Percentiles rank a stretch among this genome's conserved stretches.
phyloP scores from a whole-genome alignment of 2,888 invertebrate species.

The Ormyrus labotus region DNA sequence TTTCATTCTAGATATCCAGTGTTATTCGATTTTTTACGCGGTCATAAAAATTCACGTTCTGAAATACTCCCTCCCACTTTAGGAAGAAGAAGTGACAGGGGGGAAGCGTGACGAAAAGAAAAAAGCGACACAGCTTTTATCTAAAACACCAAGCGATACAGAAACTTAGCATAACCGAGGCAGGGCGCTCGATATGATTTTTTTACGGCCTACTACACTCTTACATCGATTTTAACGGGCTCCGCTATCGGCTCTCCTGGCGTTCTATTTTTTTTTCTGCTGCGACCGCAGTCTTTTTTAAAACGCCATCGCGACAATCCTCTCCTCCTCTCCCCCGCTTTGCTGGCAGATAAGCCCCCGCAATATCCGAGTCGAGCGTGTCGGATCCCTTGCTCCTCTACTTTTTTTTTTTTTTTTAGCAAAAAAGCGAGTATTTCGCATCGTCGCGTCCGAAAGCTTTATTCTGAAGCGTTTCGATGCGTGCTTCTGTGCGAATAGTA shows the following conservation, averaged over 20 bases:
- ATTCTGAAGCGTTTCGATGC: neutral
- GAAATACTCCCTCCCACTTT: neutral
- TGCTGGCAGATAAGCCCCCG: constrained; percentile 42
- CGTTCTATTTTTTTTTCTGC: constrained; percentile 39
- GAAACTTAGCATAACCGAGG: constrained; percentile 36
- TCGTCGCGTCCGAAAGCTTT: neutral
- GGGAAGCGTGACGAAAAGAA: neutral
- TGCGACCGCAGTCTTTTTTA: constrained; percentile 50
- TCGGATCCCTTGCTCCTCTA: neutral
- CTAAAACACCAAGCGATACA: constrained; percentile 8
- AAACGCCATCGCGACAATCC: constrained; percentile 21
- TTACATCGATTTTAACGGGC: constrained; percentile 49
- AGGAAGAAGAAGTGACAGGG: too few relatives aligned
- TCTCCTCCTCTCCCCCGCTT: constrained; percentile 13
- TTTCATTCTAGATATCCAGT: neutral
- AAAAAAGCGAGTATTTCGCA: constrained; percentile 6
- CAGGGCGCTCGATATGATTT: constrained; percentile 2
- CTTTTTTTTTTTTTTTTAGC: constrained; percentile 8
- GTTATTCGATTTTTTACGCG: neutral
- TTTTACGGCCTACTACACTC: constrained; percentile 39
- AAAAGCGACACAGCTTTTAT: constrained; percentile 10
- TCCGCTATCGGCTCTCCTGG: neutral
- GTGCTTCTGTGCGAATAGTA: neutral
- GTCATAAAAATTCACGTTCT: constrained; percentile 9
- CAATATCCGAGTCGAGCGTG: constrained; percentile 42